Percentiles rank a stretch among this genome's conserved stretches.
Evolutionary conservation across 1,140 invertebrate species (phyloP).

Genomic region (Euglossa dilemma): DNA sequence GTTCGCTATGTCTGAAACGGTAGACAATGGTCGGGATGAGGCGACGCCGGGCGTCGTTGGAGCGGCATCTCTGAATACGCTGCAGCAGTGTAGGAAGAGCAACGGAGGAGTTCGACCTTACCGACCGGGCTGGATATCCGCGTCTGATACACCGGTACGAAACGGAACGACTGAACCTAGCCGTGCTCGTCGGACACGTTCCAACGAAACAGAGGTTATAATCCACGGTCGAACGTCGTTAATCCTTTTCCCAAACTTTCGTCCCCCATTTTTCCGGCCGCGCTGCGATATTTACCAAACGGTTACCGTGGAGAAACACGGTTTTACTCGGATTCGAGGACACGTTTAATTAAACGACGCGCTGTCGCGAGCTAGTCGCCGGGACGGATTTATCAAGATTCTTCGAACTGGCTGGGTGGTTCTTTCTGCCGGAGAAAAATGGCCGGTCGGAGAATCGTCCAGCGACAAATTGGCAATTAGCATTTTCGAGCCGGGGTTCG

Average conservation of each 20-base stretch:
- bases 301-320: background rate
- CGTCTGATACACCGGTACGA: constrained; percentile 2
- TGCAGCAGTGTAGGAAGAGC: constrained; percentile 12
- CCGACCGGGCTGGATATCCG: constrained; percentile 49
- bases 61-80: constrained; percentile 49
- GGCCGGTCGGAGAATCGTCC: background rate
- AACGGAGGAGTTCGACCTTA: constrained; percentile 38
- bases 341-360: too few species aligned
- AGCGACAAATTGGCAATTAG: constrained; percentile 32
- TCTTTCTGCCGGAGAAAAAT: background rate
- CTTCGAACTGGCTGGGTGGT: background rate
- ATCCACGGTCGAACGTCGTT: background rate
- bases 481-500: background rate
- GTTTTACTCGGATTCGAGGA: background rate
- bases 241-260: background rate
- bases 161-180: background rate
- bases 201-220: background rate
- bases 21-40: background rate
- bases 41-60: background rate
- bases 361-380: background rate
- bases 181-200: background rate
- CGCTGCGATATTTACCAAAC: background rate
- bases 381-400: background rate
- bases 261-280: too few species aligned
- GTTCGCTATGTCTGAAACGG: background rate